Evolutionary conservation across 2,888 invertebrate genomes (phyloP).

Genomic region (Erpobdella octoculata): DNA sequence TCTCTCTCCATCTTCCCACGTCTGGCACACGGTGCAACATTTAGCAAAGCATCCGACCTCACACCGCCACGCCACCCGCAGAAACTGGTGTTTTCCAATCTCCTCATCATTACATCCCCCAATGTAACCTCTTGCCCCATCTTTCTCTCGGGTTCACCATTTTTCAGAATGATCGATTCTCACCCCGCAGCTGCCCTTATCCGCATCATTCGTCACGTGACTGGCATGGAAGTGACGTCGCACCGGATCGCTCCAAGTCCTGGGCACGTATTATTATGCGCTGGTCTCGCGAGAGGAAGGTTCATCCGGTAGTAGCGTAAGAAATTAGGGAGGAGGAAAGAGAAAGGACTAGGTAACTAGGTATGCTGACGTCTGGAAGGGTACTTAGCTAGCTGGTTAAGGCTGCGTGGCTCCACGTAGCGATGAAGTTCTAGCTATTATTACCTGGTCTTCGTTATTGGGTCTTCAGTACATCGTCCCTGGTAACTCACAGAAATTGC

Average conservation of each 20-base stretch:
- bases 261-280: conserved; percentile 12
- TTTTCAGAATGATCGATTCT: conserved; percentile 13
- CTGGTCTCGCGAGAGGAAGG: too few relatives aligned
- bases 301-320: conserved; percentile 1
- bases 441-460: too few relatives aligned
- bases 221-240: conserved; percentile 12
- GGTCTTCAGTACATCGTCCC: too few relatives aligned
- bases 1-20: too few relatives aligned
- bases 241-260: conserved; percentile 13
- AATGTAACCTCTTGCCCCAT: conserved; percentile 1
- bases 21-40: too few relatives aligned
- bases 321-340: neutral
- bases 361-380: neutral
- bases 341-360: neutral
- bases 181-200: conserved; percentile 13
- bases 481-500: too few relatives aligned
- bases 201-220: conserved; percentile 13
- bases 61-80: too few relatives aligned
- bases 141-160: conserved; percentile 12
- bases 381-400: too few relatives aligned
- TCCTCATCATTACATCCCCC: neutral
- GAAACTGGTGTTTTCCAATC: too few relatives aligned
- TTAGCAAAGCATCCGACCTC: too few relatives aligned
- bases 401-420: too few relatives aligned
- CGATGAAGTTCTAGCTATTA: too few relatives aligned